Evolutionary conservation across 53 echinoderm and acorn worm species (phyloP).

Genomic region (Antedon mediterranea): DNA sequence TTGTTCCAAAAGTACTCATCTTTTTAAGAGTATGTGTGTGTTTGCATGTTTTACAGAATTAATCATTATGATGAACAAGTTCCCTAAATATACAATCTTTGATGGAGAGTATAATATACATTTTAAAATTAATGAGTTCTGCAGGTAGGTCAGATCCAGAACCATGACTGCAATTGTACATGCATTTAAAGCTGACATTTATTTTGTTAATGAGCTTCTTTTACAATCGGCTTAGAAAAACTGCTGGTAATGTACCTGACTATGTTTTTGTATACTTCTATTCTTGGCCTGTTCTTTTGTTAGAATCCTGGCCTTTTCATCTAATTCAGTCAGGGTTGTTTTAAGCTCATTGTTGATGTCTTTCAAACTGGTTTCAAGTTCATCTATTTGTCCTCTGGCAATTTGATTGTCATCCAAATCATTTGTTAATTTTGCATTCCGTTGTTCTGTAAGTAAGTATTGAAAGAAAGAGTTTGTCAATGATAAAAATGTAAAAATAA

Average conservation of each 20-base stretch:
- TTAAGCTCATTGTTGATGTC: slow-evolving; percentile 62
- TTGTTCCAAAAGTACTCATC: no score
- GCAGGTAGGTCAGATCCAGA: no score
- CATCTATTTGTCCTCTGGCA: slow-evolving; percentile 29
- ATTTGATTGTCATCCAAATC: slow-evolving; percentile 48
- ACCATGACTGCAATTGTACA: no score
- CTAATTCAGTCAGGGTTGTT: slow-evolving; percentile 39
- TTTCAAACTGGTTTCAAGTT: slow-evolving; percentile 72
- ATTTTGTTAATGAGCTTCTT: not conserved
- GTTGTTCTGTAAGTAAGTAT: slow-evolving; percentile 25
- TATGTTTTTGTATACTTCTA: slow-evolving; percentile 72
- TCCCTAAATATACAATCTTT: no score
- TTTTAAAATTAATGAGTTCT: no score
- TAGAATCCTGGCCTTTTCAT: slow-evolving; percentile 49
- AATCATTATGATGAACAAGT: no score
- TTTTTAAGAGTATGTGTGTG: no score
- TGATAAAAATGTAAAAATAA: no score
- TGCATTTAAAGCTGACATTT: not conserved
- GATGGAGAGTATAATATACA: no score
- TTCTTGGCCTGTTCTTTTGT: slow-evolving; percentile 93
- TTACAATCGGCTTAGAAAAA: not conserved
- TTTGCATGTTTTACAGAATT: no score
- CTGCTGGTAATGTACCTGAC: slow-evolving; percentile 36
- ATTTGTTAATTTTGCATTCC: slow-evolving; percentile 34
- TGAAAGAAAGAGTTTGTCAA: no score